These are phyloP conservation scores for Acanthornis magna DNA, from an alignment of 2,797 vertebrate species.

Conservation along the genomic window DNA sequence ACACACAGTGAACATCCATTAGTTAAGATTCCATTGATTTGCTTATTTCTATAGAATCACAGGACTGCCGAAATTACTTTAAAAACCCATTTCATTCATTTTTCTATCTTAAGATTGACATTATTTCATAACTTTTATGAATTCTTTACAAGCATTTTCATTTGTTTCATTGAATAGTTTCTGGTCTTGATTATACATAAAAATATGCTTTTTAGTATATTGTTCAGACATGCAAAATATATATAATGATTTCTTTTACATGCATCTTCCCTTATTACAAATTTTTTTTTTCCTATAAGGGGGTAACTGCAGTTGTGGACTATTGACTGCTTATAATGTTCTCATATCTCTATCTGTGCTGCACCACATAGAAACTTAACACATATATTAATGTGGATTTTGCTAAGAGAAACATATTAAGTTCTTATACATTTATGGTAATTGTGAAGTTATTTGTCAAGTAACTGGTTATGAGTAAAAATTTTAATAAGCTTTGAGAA, in stretches of 20 bases:
- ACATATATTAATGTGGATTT: not conserved
- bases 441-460: not conserved
- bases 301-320: not conserved
- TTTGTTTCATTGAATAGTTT: not conserved
- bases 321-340: not conserved
- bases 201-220: not conserved
- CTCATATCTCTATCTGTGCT: not conserved
- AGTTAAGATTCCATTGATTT: not conserved
- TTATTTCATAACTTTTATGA: not conserved
- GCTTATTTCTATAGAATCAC: not conserved
- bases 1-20: not conserved
- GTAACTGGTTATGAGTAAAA: not conserved
- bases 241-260: not conserved
- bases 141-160: not conserved
- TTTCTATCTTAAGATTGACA: not conserved
- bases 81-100: not conserved
- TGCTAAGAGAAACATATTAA: not conserved
- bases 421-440: not conserved
- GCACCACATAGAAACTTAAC: not conserved
- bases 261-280: not conserved
- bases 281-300: not conserved
- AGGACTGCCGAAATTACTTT: not conserved
- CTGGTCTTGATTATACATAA: not conserved
- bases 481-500: not conserved
- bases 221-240: not conserved